Evolutionary conservation across 2,797 vertebrate species (phyloP).

Genomic region (Gymnopithys bicolor): DNA sequence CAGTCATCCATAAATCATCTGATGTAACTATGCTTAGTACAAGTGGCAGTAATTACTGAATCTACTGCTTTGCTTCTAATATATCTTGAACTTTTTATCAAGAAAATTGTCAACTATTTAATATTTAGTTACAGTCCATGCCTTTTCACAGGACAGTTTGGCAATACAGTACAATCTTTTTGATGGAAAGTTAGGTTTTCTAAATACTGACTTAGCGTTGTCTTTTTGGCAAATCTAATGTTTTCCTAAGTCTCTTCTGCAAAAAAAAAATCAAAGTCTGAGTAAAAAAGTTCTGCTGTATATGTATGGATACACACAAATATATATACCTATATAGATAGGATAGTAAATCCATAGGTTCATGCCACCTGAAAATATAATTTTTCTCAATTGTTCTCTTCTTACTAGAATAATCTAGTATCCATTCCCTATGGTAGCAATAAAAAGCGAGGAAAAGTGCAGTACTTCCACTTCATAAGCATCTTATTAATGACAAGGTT

Average conservation of each 20-base stretch:
- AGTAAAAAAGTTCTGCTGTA: not conserved
- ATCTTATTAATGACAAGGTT: not conserved
- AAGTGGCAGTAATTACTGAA: constrained; percentile 1
- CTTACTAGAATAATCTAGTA: not conserved
- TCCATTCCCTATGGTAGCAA: not conserved
- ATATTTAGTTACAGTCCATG: not conserved
- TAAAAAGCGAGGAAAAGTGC: not conserved
- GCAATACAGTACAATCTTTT: not conserved
- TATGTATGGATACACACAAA: not conserved
- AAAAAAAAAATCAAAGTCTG: not conserved
- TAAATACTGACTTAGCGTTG: not conserved
- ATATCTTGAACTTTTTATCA: not conserved
- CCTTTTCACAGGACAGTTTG: not conserved
- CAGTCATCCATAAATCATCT: not conserved
- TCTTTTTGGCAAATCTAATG: not conserved
- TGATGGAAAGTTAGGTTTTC: not conserved
- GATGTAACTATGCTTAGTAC: not conserved
- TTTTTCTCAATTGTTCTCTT: not conserved
- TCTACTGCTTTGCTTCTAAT: not conserved
- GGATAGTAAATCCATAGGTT: not conserved
- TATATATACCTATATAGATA: rapidly evolving
- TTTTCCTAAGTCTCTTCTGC: not conserved
- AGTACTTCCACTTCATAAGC: not conserved
- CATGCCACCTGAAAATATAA: not conserved
- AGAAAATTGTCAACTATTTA: not conserved